These are phyloP conservation scores for Lymantria dispar DNA, from an alignment of 2,888 invertebrate genomes.

Conservation along the genomic window DNA sequence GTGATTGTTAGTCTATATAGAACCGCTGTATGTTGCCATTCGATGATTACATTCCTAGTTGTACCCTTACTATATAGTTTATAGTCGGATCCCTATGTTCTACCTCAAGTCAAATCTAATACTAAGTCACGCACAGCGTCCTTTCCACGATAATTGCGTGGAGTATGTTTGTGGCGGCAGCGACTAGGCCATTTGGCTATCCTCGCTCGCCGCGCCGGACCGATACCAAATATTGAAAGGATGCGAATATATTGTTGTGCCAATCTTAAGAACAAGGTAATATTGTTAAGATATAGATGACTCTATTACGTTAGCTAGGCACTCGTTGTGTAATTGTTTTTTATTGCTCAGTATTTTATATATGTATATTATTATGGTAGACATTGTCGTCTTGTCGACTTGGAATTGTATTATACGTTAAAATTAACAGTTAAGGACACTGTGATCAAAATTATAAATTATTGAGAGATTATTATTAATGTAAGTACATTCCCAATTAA, in stretches of 20 bases:
- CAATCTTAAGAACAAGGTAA: conserved; percentile 76
- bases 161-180: conserved; percentile 18
- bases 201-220: conserved; percentile 17
- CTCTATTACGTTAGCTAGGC: conserved; percentile 71
- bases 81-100: conserved; percentile 75
- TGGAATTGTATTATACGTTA: conserved; percentile 80
- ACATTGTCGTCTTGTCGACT: conserved; percentile 59
- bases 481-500: conserved; percentile 79
- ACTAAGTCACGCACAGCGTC: conserved; percentile 73
- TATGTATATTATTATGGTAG: conserved; percentile 41
- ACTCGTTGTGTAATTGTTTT: conserved; percentile 75
- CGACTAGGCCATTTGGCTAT: conserved; percentile 9
- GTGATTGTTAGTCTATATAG: conserved; percentile 61
- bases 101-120: conserved; percentile 77
- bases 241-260: conserved; percentile 69
- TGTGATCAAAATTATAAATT: conserved; percentile 83
- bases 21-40: conserved; percentile 75
- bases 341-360: conserved; percentile 81
- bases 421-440: conserved; percentile 80
- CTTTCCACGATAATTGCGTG: conserved; percentile 46
- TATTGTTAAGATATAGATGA: conserved; percentile 76
- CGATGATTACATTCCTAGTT: conserved; percentile 77
- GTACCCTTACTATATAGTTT: conserved; percentile 70
- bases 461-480: conserved; percentile 81
- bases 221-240: conserved; percentile 75